Evolutionary conservation across 64 coral and sea anemone species (phyloP), one percentile per base, ranked within the genome.

Genomic region (Porites australiensis): DNA sequence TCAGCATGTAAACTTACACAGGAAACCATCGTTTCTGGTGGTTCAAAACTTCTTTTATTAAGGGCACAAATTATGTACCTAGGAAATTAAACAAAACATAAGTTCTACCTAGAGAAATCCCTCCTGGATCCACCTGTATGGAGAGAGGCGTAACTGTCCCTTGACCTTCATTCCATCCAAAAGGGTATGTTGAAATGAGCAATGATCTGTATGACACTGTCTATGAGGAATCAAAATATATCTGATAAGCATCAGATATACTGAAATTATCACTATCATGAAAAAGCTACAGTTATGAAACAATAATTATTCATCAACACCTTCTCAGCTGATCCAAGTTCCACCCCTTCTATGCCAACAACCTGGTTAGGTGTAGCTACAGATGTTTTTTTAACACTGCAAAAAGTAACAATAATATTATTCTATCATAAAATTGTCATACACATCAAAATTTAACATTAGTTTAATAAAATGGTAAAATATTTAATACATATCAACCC

Each of bases 141-240:
- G 79, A 19, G 7, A 65, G 6, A 65, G 60, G 16, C 19, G 50
- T 53, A 7, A 27, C 23, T 49, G 51, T 20, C 9, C 76, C 76
- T 79, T 18, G 60, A 18, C 2, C 79, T 3, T 83, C 79, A 60
- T 47, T 65, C 79, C 58, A 83, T 3, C 15, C 44, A 89, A 52
- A 87, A 63, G 87, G 27, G 44, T 84, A 95, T 1, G 86, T 80
- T 44, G 93, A 92, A 9, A 91, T 95, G 64, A 98, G 91, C 9
- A 98, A 89, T 64, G 94, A 83, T 66, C 97, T 93, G 79, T 98
- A 98, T 37, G 97, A 98, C 47, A 98, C 97, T 23, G 75, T 79
- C 97, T 98, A 59, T 61, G 88, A 89, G 54, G 21, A 75, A 71
- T 55, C 52, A 67, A 18, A 53, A 8, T 5, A 27, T 11, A 87